These are phyloP conservation scores for Monopis laevigella DNA, from an alignment of 2,888 invertebrate genomes.

Conservation along the genomic window DNA sequence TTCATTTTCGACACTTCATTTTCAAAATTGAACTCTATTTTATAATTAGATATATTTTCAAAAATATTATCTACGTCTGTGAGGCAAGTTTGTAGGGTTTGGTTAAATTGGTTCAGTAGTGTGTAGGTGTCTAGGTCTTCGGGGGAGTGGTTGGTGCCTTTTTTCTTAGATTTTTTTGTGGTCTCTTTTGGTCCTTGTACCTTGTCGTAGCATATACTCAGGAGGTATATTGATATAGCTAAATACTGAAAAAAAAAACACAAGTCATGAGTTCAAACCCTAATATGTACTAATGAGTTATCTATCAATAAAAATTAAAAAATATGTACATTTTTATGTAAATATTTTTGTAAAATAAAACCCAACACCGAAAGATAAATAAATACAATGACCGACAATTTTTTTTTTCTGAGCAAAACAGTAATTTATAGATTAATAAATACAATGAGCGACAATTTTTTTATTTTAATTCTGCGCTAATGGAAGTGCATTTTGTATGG, in stretches of 20 bases:
- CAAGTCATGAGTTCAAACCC: too few species aligned
- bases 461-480: too few species aligned
- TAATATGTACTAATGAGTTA: neutral
- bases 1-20: constrained; percentile 43
- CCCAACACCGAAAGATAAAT: too few species aligned
- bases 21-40: constrained; percentile 35
- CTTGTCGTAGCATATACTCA: constrained; percentile 64
- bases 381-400: too few species aligned
- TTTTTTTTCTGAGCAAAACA: too few species aligned
- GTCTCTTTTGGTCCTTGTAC: constrained; percentile 37
- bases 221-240: constrained; percentile 62
- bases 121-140: constrained; percentile 45
- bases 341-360: neutral
- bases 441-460: too few species aligned
- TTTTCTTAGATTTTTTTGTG: constrained; percentile 68
- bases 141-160: constrained; percentile 44
- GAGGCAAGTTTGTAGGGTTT: constrained; percentile 38
- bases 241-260: constrained; percentile 56
- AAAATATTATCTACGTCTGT: constrained; percentile 43
- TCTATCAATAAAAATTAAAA: neutral
- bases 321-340: neutral
- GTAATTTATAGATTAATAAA: too few species aligned
- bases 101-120: constrained; percentile 38
- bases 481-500: too few species aligned
- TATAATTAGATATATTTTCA: constrained; percentile 46